Evolutionary conservation across 2,888 invertebrate genomes (phyloP).

Genomic region (Sthenelais limicola): DNA sequence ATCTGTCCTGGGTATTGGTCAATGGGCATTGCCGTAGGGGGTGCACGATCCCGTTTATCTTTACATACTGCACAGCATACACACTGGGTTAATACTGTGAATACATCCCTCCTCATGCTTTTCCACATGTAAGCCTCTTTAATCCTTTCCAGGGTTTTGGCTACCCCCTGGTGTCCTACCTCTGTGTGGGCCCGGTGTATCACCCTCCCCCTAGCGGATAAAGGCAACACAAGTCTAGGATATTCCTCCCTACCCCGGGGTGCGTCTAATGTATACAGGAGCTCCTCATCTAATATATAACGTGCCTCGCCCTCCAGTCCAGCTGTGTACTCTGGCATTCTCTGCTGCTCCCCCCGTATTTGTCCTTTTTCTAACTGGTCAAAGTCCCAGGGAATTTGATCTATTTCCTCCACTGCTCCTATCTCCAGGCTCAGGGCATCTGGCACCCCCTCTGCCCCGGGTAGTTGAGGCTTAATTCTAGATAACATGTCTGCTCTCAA

Average conservation of each 20-base stretch:
- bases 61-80: not conserved
- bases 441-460: too few relatives aligned
- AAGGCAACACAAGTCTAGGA: slow-evolving; percentile 17
- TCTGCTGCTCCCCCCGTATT: not conserved
- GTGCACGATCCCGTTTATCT: not conserved
- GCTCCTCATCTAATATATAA: not conserved
- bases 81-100: not conserved
- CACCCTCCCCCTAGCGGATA: not conserved
- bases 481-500: slow-evolving; percentile 26
- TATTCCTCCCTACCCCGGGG: not conserved
- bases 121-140: slow-evolving; percentile 18
- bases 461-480: not conserved
- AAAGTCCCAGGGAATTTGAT: not conserved
- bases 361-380: not conserved
- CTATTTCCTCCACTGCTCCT: not conserved
- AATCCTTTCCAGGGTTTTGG: not conserved
- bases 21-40: not conserved
- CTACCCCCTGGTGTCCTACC: slow-evolving; percentile 7
- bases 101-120: slow-evolving; percentile 1
- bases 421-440: too few relatives aligned
- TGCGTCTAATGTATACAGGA: not conserved
- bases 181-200: not conserved
- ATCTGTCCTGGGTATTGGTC: not conserved
- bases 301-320: not conserved
- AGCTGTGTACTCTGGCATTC: not conserved